These are phyloP conservation scores for Drosophila miranda DNA, from an alignment of 1,140 invertebrate species.

Conservation along the genomic window DNA sequence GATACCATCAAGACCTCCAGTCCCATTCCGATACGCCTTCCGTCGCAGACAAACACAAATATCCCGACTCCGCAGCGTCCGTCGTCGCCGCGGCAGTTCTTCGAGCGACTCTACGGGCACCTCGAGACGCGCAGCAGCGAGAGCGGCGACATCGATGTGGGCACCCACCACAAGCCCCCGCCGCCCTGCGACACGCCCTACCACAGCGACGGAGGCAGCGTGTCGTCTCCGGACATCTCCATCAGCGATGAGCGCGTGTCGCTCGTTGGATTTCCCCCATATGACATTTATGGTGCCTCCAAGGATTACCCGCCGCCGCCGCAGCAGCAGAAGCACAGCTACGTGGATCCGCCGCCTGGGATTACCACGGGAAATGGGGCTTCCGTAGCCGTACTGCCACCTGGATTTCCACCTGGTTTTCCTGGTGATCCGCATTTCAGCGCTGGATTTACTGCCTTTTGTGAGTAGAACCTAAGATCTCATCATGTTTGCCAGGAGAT, in stretches of 20 bases:
- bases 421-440: slow-evolving; percentile 67
- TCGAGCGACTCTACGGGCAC: slow-evolving; percentile 84
- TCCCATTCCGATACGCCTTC: slow-evolving; percentile 1
- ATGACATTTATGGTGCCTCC: slow-evolving; percentile 46
- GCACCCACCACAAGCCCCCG: slow-evolving; percentile 46
- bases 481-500: too few species aligned
- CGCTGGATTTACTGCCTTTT: slow-evolving; percentile 75
- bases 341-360: slow-evolving; percentile 9
- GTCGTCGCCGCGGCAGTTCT: slow-evolving; percentile 84
- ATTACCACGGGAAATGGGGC: slow-evolving; percentile 5
- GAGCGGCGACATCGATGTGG: slow-evolving; percentile 67
- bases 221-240: slow-evolving; percentile 75
- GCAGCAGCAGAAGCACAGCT: slow-evolving; percentile 19
- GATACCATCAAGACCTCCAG: slow-evolving; percentile 8
- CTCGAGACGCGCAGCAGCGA: slow-evolving; percentile 79
- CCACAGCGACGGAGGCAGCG: slow-evolving; percentile 72
- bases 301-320: slow-evolving; percentile 37
- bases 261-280: slow-evolving; percentile 41
- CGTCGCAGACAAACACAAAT: slow-evolving; percentile 11
- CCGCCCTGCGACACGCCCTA: slow-evolving; percentile 63
- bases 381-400: slow-evolving; percentile 44
- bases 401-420: slow-evolving; percentile 52
- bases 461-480: slow-evolving; percentile 51
- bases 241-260: slow-evolving; percentile 72
- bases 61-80: slow-evolving; percentile 71